Evolutionary conservation across 1,140 invertebrate genomes (phyloP), one percentile per base, ranked within the genome.

Genomic region (Coenobita brevimanus): DNA sequence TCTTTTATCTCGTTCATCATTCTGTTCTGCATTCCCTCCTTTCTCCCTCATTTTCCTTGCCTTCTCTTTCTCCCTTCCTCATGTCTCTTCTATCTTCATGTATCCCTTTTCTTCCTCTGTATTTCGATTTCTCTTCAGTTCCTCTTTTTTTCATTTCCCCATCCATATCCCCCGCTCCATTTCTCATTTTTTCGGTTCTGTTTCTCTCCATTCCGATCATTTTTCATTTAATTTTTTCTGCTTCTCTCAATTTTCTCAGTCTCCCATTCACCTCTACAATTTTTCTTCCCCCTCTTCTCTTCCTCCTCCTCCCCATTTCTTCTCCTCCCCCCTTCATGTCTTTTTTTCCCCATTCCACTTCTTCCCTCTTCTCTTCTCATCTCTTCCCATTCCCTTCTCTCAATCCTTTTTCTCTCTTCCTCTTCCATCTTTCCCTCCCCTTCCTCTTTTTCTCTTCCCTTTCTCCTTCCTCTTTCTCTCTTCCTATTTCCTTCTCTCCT

Each of bases 201-300:
- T 79, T 43, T 54, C 76, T 54, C 43, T 79, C 76, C 27, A 38
- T 54, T 24, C 54, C 43, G 21, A 38, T 79, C 76, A 50, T 43
- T 79, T 21, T 54, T 24, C 54, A 38, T 54, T 33, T 43, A 13
- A 33, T 24, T 43, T 33, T 1, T 3, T 6, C 30, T 17, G 13
- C 38, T 15, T 24, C 71, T 75, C 71, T 43, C 71, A 13, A 21
- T 46, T 38, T 30, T 38, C 73, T 46, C 43, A 3, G 21, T 78
- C 43, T 24, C 15, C 38, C 24, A 21, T n/a, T 21, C 21, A 0
- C 21, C 73, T 24, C 73, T 2, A 6, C 43, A 21, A 24, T 17
- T 15, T 43, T 41, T 38, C 41, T 38, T 43, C 36, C 41, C 73
- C 38, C 43, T 30, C 43, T 50, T 21, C 27, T 6, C 3, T 21